phyloP scores from a whole-genome alignment of 1,140 invertebrate genomes.

The Orchesella cincta region DNA sequence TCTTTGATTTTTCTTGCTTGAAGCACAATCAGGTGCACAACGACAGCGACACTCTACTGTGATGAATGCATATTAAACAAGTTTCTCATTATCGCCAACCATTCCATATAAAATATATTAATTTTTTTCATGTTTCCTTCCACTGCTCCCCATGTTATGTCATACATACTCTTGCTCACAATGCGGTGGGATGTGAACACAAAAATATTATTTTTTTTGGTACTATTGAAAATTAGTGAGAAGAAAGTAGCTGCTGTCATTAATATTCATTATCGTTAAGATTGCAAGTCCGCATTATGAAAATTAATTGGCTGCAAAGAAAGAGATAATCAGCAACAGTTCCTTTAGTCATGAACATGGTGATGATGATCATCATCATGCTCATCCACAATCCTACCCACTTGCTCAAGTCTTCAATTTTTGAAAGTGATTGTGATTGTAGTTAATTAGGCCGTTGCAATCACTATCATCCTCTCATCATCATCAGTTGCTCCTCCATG shows the following conservation, averaged over 20 bases:
- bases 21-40: neutral
- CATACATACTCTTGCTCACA: too few relatives aligned
- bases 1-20: neutral
- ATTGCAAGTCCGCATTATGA: neutral
- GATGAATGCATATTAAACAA: neutral
- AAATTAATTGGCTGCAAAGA: neutral
- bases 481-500: neutral
- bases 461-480: neutral
- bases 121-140: neutral
- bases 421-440: neutral
- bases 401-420: neutral
- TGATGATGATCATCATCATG: too few relatives aligned
- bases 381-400: neutral
- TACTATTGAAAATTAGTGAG: conserved; percentile 15
- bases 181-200: neutral
- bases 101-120: neutral
- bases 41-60: neutral
- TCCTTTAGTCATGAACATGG: neutral
- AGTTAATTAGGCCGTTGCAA: conserved; percentile 17
- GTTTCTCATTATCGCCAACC: conserved; percentile 1
- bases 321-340: neutral
- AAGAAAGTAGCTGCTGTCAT: neutral
- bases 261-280: neutral
- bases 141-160: neutral
- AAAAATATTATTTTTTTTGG: neutral